A percentile compares a stretch with the other conserved stretches of the same genome.
These are phyloP conservation scores for Hirudo medicinalis DNA, from an alignment of 1,140 invertebrate species.

Conservation along the genomic window DNA sequence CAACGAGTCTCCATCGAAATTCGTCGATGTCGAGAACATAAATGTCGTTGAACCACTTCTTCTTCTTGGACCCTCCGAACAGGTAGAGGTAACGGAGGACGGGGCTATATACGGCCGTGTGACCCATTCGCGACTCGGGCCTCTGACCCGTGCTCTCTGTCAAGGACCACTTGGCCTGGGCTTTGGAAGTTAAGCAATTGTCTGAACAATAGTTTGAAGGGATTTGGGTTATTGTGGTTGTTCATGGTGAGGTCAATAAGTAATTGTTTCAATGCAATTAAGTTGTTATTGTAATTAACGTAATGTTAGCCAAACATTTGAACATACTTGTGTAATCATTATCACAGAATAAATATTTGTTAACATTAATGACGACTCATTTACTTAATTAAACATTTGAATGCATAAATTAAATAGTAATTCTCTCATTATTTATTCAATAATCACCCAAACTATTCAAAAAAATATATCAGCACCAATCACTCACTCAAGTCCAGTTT, in stretches of 20 bases:
- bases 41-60: slow-evolving; percentile 39
- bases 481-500: slow-evolving; percentile 33
- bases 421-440: too few species aligned
- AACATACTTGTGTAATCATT: neutral
- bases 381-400: too few species aligned
- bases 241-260: neutral
- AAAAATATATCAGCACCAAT: neutral
- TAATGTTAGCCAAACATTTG: too few species aligned
- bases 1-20: slow-evolving; percentile 35
- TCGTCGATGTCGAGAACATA: slow-evolving; percentile 36
- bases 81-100: slow-evolving; percentile 36
- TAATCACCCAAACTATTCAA: too few species aligned
- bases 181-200: slow-evolving; percentile 1
- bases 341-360: too few species aligned
- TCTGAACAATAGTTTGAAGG: neutral
- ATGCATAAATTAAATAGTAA: too few species aligned
- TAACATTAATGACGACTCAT: too few species aligned
- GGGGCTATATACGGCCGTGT: slow-evolving; percentile 37
- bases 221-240: neutral
- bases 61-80: slow-evolving; percentile 38
- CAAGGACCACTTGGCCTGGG: slow-evolving; percentile 28
- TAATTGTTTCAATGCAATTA: too few species aligned
- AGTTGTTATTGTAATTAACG: neutral
- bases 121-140: slow-evolving; percentile 37
- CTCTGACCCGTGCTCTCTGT: slow-evolving; percentile 29